Base-by-base conservation (phyloP, 2,888 invertebrate species). In the Zelleria hepariella region DNA sequence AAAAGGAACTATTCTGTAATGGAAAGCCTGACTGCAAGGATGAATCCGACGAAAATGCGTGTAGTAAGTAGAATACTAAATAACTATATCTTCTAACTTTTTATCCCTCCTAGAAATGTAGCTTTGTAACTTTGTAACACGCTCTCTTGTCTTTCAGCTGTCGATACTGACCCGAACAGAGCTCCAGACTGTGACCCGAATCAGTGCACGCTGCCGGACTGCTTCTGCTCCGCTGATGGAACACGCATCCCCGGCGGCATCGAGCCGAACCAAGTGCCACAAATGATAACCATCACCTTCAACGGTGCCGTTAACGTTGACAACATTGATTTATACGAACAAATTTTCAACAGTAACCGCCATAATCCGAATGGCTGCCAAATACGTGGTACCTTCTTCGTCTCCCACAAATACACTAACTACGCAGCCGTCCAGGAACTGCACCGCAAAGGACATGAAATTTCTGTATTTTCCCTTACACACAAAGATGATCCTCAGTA, bases 1-100 rank as follows among this genome's bases (percentile, higher is more conserved):
- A 96, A 68, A 96, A 94, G 82, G 95, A 95, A 74, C 90, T 97
- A 60, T 97, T 97, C 92, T 97, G 97, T 85, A 96, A 97, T 75
- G 97, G 96, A 73, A 95, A 96, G 82, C 92, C 94, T 58, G 97
- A 97, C 78, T 97, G 97, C 89, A 94, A 95, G 75, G 97, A 97
- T 77, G 97, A 96, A 77, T 97, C 97, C 58, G 97, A 97, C 77
- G 97, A 97, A 88, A 97, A 97, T 73, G 95, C 97, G 66, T 97
- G 97, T 91, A 94, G 97, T 97, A 91, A 94, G 96, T 95, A 60
- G 55, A n/a, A 47, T 58, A 49, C 20, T 20, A 21, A 21, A 20
- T 20, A 49, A 7, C 20, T 25, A 6, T 10, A 47, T 25, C 26
- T 25, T 15, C 23, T 60, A 51, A 51, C 51, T 20, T 21, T 42